These are phyloP conservation scores for Myiopsitta monachus DNA, from an alignment of 2,113 vertebrate genomes.

Conservation along the genomic window DNA sequence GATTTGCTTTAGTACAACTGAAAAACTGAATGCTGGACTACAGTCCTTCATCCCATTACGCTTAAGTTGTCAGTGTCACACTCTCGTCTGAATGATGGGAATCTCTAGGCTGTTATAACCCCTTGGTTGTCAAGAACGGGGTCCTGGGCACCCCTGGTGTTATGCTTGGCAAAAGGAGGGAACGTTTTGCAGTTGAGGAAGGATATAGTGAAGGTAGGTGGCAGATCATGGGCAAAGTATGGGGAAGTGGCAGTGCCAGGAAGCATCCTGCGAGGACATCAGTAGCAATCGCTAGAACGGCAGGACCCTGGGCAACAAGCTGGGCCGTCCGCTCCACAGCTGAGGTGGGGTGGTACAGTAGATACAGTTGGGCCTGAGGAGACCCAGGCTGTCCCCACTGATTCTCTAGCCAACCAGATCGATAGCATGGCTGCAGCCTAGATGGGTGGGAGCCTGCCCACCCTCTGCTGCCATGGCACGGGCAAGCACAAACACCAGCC, in stretches of 20 bases:
- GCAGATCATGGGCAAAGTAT: not conserved
- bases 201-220: not conserved
- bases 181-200: not conserved
- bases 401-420: not conserved
- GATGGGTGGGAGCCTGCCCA: not conserved
- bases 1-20: not conserved
- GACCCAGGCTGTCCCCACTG: not conserved
- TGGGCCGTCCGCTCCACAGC: rapidly evolving
- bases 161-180: not conserved
- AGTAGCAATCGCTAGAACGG: not conserved
- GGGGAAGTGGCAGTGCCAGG: not conserved
- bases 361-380: not conserved
- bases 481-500: rapidly evolving
- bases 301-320: not conserved
- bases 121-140: not conserved
- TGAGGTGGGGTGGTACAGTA: not conserved
- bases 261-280: not conserved
- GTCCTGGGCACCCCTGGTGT: not conserved
- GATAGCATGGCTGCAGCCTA: not conserved
- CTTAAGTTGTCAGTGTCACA: not conserved
- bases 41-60: not conserved
- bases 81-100: rapidly evolving
- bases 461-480: not conserved
- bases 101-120: not conserved
- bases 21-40: not conserved